Percentiles rank a stretch among this genome's conserved stretches.
Evolutionary conservation across 2,888 invertebrate species (phyloP).

Genomic region (Furcula furcula): DNA sequence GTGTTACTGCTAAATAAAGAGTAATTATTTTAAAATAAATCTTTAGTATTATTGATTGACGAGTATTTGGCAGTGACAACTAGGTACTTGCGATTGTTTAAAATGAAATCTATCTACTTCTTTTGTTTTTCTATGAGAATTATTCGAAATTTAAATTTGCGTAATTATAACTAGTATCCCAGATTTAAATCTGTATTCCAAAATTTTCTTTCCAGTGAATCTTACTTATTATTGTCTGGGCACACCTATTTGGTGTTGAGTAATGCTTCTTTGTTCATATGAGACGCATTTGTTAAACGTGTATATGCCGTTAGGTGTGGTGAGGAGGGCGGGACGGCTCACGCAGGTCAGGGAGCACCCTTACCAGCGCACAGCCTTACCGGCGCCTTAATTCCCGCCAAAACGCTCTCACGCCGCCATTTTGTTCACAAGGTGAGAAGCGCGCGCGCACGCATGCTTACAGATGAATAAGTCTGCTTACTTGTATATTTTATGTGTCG

Average conservation of each 20-base stretch:
- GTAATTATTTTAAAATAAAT: slow-evolving; percentile 37
- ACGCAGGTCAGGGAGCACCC: slow-evolving; percentile 97
- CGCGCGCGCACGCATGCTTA: slow-evolving; percentile 63
- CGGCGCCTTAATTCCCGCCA: slow-evolving; percentile 86
- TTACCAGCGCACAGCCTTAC: slow-evolving; percentile 93
- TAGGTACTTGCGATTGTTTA: slow-evolving; percentile 46
- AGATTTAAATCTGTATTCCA: slow-evolving; percentile 37
- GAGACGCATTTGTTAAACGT: slow-evolving; percentile 68
- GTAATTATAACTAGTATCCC: slow-evolving; percentile 23
- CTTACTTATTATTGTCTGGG: slow-evolving; percentile 30
- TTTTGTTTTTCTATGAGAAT: slow-evolving; percentile 53
- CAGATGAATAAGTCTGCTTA: slow-evolving; percentile 60
- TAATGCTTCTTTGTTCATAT: slow-evolving; percentile 47
- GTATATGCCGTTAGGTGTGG: slow-evolving; percentile 88
- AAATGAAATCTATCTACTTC: slow-evolving; percentile 32
- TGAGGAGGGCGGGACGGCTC: slow-evolving; percentile 92
- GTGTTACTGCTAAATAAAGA: slow-evolving; percentile 67
- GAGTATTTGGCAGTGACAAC: slow-evolving; percentile 61
- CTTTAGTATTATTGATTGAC: slow-evolving; percentile 46
- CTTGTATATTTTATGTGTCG: slow-evolving; percentile 25
- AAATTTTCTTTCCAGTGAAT: slow-evolving; percentile 28
- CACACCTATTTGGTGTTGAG: slow-evolving; percentile 33
- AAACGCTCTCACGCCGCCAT: slow-evolving; percentile 77
- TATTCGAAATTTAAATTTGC: slow-evolving; percentile 66
- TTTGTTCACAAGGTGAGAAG: slow-evolving; percentile 81